Percentiles rank a stretch among this genome's conserved stretches.
Conservation (phyloP, 2,888 invertebrate genomes). For the Carcina quercana region DNA sequence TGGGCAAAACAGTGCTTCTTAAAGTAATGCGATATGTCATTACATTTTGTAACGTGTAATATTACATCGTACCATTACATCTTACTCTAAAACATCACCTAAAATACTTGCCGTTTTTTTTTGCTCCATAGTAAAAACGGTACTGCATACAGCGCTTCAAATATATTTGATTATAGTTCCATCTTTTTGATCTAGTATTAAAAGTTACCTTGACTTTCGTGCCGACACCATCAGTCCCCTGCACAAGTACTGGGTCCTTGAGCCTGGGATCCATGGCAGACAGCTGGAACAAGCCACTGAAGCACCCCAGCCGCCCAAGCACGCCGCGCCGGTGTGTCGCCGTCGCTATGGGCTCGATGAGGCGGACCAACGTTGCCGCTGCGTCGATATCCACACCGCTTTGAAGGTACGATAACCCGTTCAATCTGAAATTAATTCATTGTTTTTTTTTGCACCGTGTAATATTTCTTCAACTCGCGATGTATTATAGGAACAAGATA, state of each 20-base stretch:
- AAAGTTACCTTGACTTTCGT: slow-evolving; percentile 90
- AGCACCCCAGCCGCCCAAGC: slow-evolving; percentile 90
- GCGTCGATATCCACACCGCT: slow-evolving; percentile 96
- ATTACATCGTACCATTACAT: too few species aligned
- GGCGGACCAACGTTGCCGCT: slow-evolving; percentile 88
- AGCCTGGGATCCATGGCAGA: slow-evolving; percentile 78
- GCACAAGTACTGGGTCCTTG: slow-evolving; percentile 90
- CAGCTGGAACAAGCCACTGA: slow-evolving; percentile 94
- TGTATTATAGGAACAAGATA: too few species aligned
- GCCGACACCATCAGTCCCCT: slow-evolving; percentile 97
- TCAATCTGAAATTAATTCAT: slow-evolving; percentile 44
- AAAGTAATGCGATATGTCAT: too few species aligned
- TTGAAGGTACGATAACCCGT: slow-evolving; percentile 87
- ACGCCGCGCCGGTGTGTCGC: slow-evolving; percentile 86
- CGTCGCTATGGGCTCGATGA: slow-evolving; percentile 87
- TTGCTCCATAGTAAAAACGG: too few species aligned
- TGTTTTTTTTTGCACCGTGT: not conserved
- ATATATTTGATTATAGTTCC: too few species aligned
- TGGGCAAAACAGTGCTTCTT: too few species aligned
- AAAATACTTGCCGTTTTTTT: too few species aligned
- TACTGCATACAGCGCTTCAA: not conserved
- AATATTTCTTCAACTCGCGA: too few species aligned
- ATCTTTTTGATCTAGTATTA: too few species aligned
- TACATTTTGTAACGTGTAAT: too few species aligned
- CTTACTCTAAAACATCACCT: too few species aligned